phyloP scores from a whole-genome alignment of 2,797 vertebrate genomes.

The Sebastiscus albofasciatus region DNA sequence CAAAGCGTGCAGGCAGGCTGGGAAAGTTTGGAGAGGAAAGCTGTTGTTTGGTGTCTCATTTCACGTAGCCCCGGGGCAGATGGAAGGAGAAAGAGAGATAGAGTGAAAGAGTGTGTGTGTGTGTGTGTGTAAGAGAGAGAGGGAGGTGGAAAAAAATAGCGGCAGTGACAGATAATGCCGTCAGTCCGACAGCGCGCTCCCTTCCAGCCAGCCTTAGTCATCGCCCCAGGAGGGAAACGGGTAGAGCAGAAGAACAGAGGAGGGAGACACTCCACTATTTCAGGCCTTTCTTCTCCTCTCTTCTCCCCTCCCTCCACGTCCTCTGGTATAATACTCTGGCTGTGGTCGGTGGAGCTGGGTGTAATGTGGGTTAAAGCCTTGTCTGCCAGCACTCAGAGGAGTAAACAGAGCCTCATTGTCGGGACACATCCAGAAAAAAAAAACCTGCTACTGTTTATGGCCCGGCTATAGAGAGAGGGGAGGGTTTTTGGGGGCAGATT shows the following conservation, averaged over 20 bases:
- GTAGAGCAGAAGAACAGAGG: constrained; percentile 68
- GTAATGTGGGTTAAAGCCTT: constrained; percentile 83
- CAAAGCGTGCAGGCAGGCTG: constrained; percentile 84
- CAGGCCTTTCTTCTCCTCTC: constrained; percentile 61
- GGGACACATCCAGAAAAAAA: constrained; percentile 66
- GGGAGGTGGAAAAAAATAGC: constrained; percentile 46
- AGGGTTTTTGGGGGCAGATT: constrained; percentile 41
- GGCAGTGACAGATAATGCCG: constrained; percentile 80
- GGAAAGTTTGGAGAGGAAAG: constrained; percentile 88
- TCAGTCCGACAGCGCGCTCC: constrained; percentile 74
- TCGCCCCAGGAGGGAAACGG: constrained; percentile 74
- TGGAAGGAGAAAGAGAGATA: constrained; percentile 64
- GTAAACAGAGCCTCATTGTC: constrained; percentile 88
- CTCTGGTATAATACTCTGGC: constrained; percentile 76
- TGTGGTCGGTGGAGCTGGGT: constrained; percentile 75
- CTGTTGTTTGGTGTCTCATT: constrained; percentile 88
- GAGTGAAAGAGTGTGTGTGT: constrained; percentile 30
- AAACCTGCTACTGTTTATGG: constrained; percentile 84
- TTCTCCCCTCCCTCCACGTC: constrained; percentile 34
- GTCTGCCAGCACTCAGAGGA: constrained; percentile 77
- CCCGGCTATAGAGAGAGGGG: constrained; percentile 63
- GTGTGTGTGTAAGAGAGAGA: constrained; percentile 3
- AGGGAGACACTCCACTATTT: constrained; percentile 73
- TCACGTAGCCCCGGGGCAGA: constrained; percentile 83
- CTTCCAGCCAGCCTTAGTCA: constrained; percentile 80